A percentile compares a stretch with the other conserved stretches of the same genome.
phyloP scores from a whole-genome alignment of 2,113 vertebrate species.

The Pseudorasbora parva region DNA sequence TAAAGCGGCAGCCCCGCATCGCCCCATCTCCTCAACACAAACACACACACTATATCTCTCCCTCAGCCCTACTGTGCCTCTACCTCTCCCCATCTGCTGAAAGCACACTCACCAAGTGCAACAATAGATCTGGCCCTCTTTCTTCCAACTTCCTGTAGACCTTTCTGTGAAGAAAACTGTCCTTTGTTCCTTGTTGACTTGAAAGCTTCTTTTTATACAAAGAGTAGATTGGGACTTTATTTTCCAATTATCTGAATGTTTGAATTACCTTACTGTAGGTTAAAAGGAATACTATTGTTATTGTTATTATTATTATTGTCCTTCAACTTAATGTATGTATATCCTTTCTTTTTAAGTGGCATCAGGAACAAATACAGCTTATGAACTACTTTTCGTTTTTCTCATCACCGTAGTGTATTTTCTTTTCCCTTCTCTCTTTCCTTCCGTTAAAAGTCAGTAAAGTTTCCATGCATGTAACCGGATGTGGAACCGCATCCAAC shows the following conservation, averaged over 20 bases:
- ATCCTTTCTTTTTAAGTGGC: constrained; percentile 71
- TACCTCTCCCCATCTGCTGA: constrained; percentile 83
- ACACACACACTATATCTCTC: constrained; percentile 38
- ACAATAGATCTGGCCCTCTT: constrained; percentile 78
- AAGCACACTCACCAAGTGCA: constrained; percentile 99
- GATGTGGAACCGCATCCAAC: constrained; percentile 85
- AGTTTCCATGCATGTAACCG: constrained; percentile 94
- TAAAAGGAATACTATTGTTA: constrained; percentile 71
- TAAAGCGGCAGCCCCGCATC: constrained; percentile 60
- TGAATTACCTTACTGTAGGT: constrained; percentile 77
- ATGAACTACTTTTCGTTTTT: constrained; percentile 55
- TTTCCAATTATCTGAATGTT: constrained; percentile 86
- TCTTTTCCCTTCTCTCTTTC: constrained; percentile 79
- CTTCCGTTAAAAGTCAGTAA: constrained; percentile 87
- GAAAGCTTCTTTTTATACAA: constrained; percentile 68
- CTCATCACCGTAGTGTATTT: constrained; percentile 74
- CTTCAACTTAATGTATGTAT: constrained; percentile 89
- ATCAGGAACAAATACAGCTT: constrained; percentile 84
- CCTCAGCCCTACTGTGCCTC: constrained; percentile 63
- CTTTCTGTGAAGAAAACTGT: constrained; percentile 79
- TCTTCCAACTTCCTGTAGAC: constrained; percentile 77
- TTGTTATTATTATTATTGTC: constrained; percentile 76
- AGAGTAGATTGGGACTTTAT: constrained; percentile 72
- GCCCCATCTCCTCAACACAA: constrained; percentile 14
- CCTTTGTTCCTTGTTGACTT: constrained; percentile 66